Evolutionary conservation across 2,113 vertebrate genomes (phyloP).

Genomic region (Haemorhous mexicanus): DNA sequence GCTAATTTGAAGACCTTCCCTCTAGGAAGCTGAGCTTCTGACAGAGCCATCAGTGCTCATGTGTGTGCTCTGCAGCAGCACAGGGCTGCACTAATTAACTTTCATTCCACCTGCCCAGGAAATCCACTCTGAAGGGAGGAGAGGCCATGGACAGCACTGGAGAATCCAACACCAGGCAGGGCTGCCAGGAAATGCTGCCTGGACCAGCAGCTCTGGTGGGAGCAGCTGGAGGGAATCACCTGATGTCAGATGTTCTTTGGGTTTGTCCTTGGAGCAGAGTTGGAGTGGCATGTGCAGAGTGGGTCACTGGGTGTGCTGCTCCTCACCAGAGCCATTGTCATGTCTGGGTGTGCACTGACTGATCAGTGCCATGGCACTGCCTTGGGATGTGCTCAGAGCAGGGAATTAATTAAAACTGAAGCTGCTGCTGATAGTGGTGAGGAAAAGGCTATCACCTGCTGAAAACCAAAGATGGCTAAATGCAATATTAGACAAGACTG

Average conservation of each 20-base stretch:
- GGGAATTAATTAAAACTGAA: not conserved
- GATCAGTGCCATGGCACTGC: not conserved
- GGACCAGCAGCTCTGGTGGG: not conserved
- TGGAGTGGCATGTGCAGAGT: not conserved
- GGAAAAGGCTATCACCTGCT: not conserved
- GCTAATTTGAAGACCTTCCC: conserved; percentile 38
- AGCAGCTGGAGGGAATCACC: not conserved
- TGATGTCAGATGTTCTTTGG: not conserved
- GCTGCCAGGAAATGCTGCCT: not conserved
- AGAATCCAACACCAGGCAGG: not conserved
- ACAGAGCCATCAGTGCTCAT: not conserved
- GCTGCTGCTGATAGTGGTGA: not conserved
- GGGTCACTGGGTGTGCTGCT: not conserved
- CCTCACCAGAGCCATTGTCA: not conserved
- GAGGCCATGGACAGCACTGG: not conserved
- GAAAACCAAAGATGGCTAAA: not conserved
- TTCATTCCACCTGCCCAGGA: not conserved
- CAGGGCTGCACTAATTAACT: not conserved
- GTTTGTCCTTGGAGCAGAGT: conserved; percentile 15
- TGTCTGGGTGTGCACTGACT: not conserved
- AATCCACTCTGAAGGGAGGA: not conserved
- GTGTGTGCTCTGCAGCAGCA: not conserved
- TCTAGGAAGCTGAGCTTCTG: not conserved
- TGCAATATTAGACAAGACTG: not conserved
- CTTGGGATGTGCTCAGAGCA: not conserved